phyloP scores from a whole-genome alignment of 2,113 vertebrate genomes.

The Calyptommatus sinebrachiatus region DNA sequence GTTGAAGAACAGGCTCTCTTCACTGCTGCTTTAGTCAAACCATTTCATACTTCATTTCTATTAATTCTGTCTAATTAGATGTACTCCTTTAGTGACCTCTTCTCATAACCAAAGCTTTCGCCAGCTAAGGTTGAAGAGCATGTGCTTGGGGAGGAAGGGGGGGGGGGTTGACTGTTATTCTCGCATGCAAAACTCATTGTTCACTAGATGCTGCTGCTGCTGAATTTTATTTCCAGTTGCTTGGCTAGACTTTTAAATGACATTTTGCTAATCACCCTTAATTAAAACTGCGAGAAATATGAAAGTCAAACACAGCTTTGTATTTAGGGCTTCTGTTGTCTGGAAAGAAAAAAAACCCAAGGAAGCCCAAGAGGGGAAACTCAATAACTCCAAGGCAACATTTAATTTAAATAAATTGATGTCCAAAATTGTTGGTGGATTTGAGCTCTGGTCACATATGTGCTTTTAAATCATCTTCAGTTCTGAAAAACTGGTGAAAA shows the following conservation, averaged over 20 bases:
- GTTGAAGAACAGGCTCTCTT: no score
- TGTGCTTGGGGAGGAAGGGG: conserved; percentile 43
- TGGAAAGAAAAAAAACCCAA: neutral
- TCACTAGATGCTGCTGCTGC: conserved; percentile 9
- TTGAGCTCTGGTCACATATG: no score
- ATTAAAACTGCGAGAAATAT: conserved; percentile 1
- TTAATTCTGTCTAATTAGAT: no score
- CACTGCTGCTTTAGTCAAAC: no score
- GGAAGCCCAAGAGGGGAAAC: neutral
- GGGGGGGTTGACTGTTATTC: no score
- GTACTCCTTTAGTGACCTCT: no score
- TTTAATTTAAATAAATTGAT: neutral
- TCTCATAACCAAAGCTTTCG: conserved; percentile 41
- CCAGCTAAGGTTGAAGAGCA: conserved; percentile 28
- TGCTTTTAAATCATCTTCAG: no score
- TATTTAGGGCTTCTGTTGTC: neutral
- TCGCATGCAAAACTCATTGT: conserved; percentile 32
- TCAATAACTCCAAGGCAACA: neutral
- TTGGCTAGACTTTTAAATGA: conserved; percentile 9
- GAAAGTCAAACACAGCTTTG: neutral
- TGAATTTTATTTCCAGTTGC: neutral
- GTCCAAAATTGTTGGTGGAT: neutral
- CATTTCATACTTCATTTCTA: no score
- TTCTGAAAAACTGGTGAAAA: no score
- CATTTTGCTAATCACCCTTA: conserved; percentile 16